phyloP scores from a whole-genome alignment of 2,888 invertebrate species.

The Callimorpha dominula region DNA sequence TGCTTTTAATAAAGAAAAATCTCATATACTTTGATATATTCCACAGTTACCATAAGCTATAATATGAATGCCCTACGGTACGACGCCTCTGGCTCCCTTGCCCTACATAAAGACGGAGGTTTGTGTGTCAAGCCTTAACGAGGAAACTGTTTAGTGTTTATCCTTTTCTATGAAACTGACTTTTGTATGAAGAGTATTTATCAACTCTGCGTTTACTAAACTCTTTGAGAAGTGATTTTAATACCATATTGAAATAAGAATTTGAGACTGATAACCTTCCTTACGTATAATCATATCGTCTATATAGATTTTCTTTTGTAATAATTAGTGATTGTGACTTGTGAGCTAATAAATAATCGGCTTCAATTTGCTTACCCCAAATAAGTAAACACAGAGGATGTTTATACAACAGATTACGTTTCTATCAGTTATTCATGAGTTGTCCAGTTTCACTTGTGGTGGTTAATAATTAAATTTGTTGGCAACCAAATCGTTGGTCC shows the following conservation, averaged over 20 bases:
- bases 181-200: conserved; percentile 4
- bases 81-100: conserved; percentile 20
- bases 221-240: background rate
- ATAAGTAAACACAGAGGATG: conserved; percentile 28
- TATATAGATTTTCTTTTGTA: background rate
- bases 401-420: conserved; percentile 35
- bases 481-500: conserved; percentile 24
- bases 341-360: background rate
- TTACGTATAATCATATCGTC: conserved; percentile 1
- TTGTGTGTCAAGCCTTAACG: conserved; percentile 26
- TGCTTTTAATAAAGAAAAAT: background rate
- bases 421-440: conserved; percentile 46
- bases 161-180: conserved; percentile 19
- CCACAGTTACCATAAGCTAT: background rate
- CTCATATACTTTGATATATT: background rate
- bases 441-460: conserved; percentile 30
- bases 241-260: background rate
- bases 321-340: background rate
- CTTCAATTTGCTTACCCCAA: conserved; percentile 28
- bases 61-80: conserved; percentile 12
- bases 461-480: conserved; percentile 45
- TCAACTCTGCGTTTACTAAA: background rate
- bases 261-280: background rate
- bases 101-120: conserved; percentile 23
- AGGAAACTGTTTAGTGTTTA: conserved; percentile 21